phyloP scores from a whole-genome alignment of 1,140 invertebrate species.

The Zophobas morio region DNA sequence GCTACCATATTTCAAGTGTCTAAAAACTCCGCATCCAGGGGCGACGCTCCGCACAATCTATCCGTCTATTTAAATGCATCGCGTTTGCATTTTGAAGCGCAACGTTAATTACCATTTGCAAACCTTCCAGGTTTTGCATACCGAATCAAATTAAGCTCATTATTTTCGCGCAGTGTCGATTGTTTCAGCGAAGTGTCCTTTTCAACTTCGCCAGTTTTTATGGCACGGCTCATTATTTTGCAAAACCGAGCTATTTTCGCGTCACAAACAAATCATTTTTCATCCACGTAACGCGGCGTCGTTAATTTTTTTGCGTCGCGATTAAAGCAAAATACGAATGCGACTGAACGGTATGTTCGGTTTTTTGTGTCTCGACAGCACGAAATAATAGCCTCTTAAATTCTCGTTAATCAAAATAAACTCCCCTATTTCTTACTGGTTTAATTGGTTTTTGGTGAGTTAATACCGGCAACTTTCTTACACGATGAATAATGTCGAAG shows the following conservation, averaged over 20 bases:
- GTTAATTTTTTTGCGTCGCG: neutral
- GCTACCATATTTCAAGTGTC: too few species aligned
- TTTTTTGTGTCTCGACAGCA: constrained; percentile 10
- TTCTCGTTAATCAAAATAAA: constrained; percentile 41
- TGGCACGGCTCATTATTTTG: constrained; percentile 1
- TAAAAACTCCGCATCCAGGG: too few species aligned
- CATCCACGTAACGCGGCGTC: neutral
- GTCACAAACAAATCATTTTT: constrained; percentile 21
- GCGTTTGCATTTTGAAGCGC: neutral
- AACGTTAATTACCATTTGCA: neutral
- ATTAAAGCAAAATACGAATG: neutral
- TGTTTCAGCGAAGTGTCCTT: constrained; percentile 15
- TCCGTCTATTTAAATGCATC: too few species aligned
- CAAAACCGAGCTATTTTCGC: neutral
- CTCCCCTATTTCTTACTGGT: constrained; percentile 11
- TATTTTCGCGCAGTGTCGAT: constrained; percentile 28
- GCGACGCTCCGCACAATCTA: too few species aligned
- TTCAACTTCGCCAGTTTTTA: constrained; percentile 1
- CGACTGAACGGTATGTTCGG: neutral
- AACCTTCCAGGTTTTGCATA: neutral
- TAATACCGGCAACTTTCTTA: constrained; percentile 26
- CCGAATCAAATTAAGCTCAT: constrained; percentile 25
- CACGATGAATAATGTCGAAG: constrained; percentile 22
- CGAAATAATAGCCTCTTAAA: constrained; percentile 40
- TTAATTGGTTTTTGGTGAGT: constrained; percentile 39